Evolutionary conservation across 2,888 invertebrate genomes (phyloP).

Genomic region (Diaphora mendica): DNA sequence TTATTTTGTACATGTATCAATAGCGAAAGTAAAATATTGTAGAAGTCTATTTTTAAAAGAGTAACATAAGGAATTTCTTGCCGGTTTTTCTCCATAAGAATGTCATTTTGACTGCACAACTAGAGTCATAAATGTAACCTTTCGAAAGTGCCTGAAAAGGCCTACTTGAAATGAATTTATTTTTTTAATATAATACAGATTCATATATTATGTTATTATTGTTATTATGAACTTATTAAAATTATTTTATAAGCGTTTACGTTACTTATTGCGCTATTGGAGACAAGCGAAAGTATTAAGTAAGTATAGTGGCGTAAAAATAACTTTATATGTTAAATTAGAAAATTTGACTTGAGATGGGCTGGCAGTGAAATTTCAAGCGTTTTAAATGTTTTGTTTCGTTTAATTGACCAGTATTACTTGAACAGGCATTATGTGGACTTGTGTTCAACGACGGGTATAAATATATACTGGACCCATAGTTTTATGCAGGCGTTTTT

Average conservation of each 20-base stretch:
- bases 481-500: background rate
- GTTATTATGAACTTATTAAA: too few species aligned
- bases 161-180: too few species aligned
- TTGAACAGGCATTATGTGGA: background rate
- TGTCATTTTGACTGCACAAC: too few species aligned
- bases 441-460: background rate
- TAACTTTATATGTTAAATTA: background rate
- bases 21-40: too few species aligned
- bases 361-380: background rate
- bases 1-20: too few species aligned
- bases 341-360: background rate
- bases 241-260: background rate
- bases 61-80: too few species aligned
- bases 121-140: too few species aligned
- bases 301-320: background rate
- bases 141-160: too few species aligned
- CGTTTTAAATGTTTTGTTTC: background rate
- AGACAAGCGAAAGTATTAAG: background rate
- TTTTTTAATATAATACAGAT: too few species aligned
- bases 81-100: too few species aligned
- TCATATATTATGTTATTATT: too few species aligned
- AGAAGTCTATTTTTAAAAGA: too few species aligned
- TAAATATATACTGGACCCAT: background rate
- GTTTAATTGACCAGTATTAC: background rate
- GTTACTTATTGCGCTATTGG: background rate